These are phyloP conservation scores for Thymelicus acteon DNA, from an alignment of 2,888 invertebrate genomes.

Conservation along the genomic window DNA sequence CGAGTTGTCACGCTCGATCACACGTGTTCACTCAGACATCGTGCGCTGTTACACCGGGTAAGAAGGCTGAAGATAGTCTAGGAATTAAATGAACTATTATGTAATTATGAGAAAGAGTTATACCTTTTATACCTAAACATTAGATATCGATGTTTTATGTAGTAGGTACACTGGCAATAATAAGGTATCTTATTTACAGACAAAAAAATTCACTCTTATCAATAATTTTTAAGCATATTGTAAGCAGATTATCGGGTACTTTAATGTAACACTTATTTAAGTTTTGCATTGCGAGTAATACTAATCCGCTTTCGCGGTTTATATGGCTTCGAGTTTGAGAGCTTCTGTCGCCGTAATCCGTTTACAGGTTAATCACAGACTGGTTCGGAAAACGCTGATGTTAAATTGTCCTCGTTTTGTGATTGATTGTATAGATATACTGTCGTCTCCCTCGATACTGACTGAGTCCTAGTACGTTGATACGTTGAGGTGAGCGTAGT, in stretches of 20 bases:
- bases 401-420: conserved; percentile 20
- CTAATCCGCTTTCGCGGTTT: conserved; percentile 24
- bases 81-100: too few relatives aligned
- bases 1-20: too few relatives aligned
- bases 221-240: background rate
- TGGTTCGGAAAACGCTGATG: background rate
- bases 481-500: background rate
- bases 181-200: too few relatives aligned
- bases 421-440: conserved; percentile 19
- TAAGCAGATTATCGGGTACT: conserved; percentile 2
- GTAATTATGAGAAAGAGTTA: too few relatives aligned
- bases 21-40: too few relatives aligned
- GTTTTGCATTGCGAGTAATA: conserved; percentile 3
- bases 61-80: too few relatives aligned
- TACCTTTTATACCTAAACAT: too few relatives aligned
- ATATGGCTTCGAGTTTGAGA: conserved; percentile 27
- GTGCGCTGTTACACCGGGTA: too few relatives aligned
- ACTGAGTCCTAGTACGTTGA: background rate
- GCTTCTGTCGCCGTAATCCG: conserved; percentile 31
- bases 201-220: background rate
- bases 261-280: conserved; percentile 16
- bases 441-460: too few relatives aligned
- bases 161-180: too few relatives aligned
- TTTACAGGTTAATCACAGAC: conserved; percentile 24
- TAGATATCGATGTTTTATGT: too few relatives aligned